Evolutionary conservation across 2,888 invertebrate species (phyloP).

Genomic region (Fissipunctia ypsillon): DNA sequence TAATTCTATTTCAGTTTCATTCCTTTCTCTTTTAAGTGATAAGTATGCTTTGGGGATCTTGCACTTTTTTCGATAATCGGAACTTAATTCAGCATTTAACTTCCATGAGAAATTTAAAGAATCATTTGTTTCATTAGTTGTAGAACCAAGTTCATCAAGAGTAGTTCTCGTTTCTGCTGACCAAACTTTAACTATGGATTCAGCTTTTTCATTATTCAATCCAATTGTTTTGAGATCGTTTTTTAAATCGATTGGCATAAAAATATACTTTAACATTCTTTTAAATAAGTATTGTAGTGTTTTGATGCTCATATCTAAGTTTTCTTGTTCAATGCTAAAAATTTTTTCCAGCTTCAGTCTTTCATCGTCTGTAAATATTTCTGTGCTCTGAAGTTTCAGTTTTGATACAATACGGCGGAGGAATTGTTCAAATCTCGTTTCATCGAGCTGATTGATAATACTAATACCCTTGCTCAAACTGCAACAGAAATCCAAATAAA

Average conservation of each 20-base stretch:
- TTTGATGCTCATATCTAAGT: conserved; percentile 79
- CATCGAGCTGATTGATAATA: conserved; percentile 81
- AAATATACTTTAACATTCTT: conserved; percentile 83
- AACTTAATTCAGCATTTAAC: conserved; percentile 86
- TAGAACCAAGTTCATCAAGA: conserved; percentile 78
- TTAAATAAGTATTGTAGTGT: conserved; percentile 82
- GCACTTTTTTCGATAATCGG: conserved; percentile 82
- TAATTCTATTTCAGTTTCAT: conserved; percentile 81
- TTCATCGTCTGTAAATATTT: conserved; percentile 85
- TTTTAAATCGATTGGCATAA: conserved; percentile 85
- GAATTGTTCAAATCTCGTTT: conserved; percentile 84
- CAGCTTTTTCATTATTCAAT: conserved; percentile 80
- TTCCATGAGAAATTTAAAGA: conserved; percentile 81
- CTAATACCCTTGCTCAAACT: conserved; percentile 82
- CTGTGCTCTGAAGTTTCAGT: conserved; percentile 78
- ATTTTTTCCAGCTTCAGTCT: conserved; percentile 81
- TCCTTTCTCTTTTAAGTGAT: conserved; percentile 69
- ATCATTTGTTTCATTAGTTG: conserved; percentile 70
- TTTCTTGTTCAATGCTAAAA: conserved; percentile 80
- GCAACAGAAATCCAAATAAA: conserved; percentile 64
- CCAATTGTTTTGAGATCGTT: conserved; percentile 80
- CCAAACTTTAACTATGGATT: conserved; percentile 84
- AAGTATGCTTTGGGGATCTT: conserved; percentile 85
- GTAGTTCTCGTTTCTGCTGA: conserved; percentile 82
- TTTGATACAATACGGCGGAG: conserved; percentile 82